Conservation (phyloP, 2,113 vertebrate genomes). For the Urocynchramus pylzowi region DNA sequence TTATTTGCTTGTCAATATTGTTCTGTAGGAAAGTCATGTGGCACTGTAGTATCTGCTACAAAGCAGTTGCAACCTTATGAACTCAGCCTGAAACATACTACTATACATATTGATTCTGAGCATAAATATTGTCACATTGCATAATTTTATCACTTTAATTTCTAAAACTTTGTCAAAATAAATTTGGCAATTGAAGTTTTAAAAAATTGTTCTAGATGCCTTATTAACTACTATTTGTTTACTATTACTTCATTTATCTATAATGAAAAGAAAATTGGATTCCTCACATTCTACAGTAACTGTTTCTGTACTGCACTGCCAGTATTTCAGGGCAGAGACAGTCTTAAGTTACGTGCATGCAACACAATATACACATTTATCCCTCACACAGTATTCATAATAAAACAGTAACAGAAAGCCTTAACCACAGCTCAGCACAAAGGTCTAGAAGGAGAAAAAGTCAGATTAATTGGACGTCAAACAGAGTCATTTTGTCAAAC, state of each 20-base stretch:
- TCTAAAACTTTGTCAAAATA: conserved; percentile 41
- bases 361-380: neutral
- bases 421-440: neutral
- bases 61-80: neutral
- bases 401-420: neutral
- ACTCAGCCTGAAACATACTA: neutral
- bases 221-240: conserved; percentile 13
- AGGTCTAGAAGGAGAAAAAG: neutral
- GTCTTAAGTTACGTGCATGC: neutral
- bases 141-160: conserved; percentile 25
- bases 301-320: neutral
- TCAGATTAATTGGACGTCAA: neutral
- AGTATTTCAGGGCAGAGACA: neutral
- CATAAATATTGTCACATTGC: conserved; percentile 1
- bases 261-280: neutral
- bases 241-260: neutral
- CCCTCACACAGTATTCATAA: neutral
- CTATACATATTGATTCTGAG: conserved; percentile 19
- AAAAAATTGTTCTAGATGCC: conserved; percentile 11
- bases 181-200: conserved; percentile 9
- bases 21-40: neutral
- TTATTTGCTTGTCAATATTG: neutral
- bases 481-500: neutral
- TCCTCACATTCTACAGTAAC: neutral
- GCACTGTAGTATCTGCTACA: neutral